Percentiles rank a stretch among this genome's conserved stretches.
Evolutionary conservation across 2,113 vertebrate genomes (phyloP).

Genomic region (Terrapene triunguis): DNA sequence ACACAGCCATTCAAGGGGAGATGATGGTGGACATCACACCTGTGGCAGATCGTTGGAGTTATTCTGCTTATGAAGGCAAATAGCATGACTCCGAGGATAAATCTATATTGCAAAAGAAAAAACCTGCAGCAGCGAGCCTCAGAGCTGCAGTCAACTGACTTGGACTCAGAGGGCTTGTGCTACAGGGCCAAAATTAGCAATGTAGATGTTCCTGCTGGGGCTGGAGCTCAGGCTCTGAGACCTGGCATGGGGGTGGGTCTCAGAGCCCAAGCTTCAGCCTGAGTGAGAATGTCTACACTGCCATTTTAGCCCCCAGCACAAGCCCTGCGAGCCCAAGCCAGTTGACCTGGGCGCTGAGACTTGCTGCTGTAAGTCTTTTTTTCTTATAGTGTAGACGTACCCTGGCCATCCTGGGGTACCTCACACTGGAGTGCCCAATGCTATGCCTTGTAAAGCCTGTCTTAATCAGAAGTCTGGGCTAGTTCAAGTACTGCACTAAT

Average conservation of each 20-base stretch:
- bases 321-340: neutral
- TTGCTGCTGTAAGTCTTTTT: neutral
- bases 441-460: neutral
- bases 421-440: neutral
- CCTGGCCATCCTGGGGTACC: neutral
- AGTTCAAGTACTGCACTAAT: neutral
- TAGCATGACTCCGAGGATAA: neutral
- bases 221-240: neutral
- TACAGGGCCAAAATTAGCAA: neutral
- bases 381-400: neutral
- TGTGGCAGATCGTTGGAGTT: neutral
- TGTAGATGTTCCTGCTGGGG: neutral
- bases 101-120: neutral
- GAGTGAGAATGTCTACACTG: neutral
- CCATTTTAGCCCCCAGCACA: neutral
- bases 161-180: neutral
- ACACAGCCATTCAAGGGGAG: neutral
- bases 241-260: too few relatives aligned
- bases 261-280: too few relatives aligned
- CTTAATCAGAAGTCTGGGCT: neutral
- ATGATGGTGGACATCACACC: neutral
- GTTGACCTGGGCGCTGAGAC: neutral
- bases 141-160: neutral
- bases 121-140: neutral
- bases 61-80: neutral